Evolutionary conservation across 2,888 invertebrate species (phyloP), one percentile per base, ranked within the genome.

Genomic region (Phrixothrix hirtus): DNA sequence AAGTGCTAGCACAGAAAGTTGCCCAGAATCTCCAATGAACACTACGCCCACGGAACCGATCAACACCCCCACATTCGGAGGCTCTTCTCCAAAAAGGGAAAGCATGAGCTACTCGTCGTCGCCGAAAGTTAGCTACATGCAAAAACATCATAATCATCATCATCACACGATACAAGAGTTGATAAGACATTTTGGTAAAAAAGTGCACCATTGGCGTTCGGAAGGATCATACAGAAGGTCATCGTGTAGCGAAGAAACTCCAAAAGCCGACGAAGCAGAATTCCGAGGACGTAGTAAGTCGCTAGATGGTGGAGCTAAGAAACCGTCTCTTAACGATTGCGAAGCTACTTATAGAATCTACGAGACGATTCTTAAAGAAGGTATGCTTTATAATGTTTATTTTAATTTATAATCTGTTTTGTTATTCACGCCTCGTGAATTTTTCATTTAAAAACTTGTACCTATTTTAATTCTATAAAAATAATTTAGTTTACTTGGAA

Each of bases 281-380:
- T 91, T 90, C 69, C 80, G 92, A 11, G 83, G 83, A 34, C 80
- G 92, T 35, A 90, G 90, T 30, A 89, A 89, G 69, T 90, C 90
- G 37, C 77, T 91, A 61, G 92, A 91, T 71, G 81, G 81, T 26
- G 75, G 76, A 2, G 80, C 80, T 44, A 75, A 79, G 60, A 80
- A 79, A 52, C 41, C 53, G 25, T 61, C 60, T n/a, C 75, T 81
- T 50, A 82, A 83, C 54, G 91, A 92, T 69, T 89, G 90, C 69
- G 90, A 87, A 41, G 83, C 89, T 5, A 91, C 90, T 2, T 92
- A 92, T 70, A 82, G 84, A 70, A 90, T 92, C 66, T 92, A 84
- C 73, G 89, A 92, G 60, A 81, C 83, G 60, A 92, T 92, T 67
- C 78, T 92, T 12, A 80, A 79, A 75, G 86, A 88, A 85, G 87